Base-by-base conservation (phyloP, 2,888 invertebrate genomes). In the Epinotia demarniana region DNA sequence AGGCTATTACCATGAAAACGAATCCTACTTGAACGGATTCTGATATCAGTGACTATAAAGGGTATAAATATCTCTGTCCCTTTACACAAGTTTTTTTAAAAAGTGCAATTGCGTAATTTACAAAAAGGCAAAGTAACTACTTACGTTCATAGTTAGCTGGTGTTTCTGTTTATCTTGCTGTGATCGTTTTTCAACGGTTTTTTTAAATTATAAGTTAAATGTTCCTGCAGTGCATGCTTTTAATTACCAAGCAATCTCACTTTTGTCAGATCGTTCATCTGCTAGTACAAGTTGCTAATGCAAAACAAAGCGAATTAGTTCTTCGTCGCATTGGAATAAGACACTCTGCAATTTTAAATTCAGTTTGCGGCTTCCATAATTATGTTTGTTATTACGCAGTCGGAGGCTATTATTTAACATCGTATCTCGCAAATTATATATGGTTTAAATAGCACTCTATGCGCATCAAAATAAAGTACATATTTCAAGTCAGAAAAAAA, bases 311-410 rank as follows among this genome's bases (percentile, higher is more conserved):
- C 33, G 5, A 33, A 18, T 55, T 67, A 18, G 13, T 33, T 67
- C 53, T n/a, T 53, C 12, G n/a, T 18, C 18, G 18, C 0, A 33
- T 67, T 67, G 67, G 39, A 39, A 55, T 33, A 67, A 33, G 33
- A 18, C 1, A 53, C 13, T n/a, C 4, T 67, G 19, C 33, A 8
- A 53, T 67, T 73, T 78, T 53, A 70, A 78, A 76, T 76, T 68
- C 13, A 55, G 67, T 67, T 67, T 27, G 55, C 13, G 55, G n/a
- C 18, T 5, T 55, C 18, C 13, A n/a, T 43, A 18, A 33, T 67
- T 55, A 67, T 67, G 33, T 67, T 55, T 55, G 67, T 55, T 33
- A 67, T 63, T 66, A 69, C 77, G 16, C 6, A 61, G 0, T 61
- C 16, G 5, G 5, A 27, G n/a, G n/a, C n/a, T 27, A 58, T 13